phyloP scores from a whole-genome alignment of 2,888 invertebrate species.

The Lasioglossum morio region DNA sequence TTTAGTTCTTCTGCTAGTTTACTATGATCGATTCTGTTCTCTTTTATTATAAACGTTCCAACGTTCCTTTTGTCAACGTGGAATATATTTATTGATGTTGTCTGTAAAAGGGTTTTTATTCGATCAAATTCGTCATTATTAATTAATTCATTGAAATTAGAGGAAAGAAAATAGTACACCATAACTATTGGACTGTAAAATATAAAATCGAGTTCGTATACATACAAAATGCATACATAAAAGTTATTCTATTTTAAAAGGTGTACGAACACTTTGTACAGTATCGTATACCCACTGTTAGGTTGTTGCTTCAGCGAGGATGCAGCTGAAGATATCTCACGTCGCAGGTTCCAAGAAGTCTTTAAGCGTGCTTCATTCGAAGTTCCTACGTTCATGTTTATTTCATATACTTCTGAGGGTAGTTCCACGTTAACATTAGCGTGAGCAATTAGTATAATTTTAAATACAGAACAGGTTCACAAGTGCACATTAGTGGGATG shows the following conservation, averaged over 20 bases:
- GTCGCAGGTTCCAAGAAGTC: not conserved
- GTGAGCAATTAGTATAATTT: not conserved
- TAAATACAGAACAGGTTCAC: not conserved
- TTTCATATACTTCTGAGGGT: not conserved
- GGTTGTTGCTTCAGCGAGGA: too few species aligned
- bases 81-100: not conserved
- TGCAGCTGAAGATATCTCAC: not conserved
- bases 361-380: not conserved
- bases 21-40: not conserved
- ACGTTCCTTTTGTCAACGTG: not conserved
- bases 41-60: not conserved
- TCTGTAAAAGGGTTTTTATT: not conserved
- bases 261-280: too few species aligned
- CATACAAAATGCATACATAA: too few species aligned
- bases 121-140: not conserved
- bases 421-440: not conserved
- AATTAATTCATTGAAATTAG: not conserved
- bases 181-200: too few species aligned
- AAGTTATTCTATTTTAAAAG: too few species aligned
- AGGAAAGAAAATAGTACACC: not conserved
- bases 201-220: not conserved
- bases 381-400: constrained; percentile 2
- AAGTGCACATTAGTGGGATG: not conserved
- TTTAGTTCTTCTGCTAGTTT: not conserved
- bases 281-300: too few species aligned